Percentiles rank a stretch among this genome's conserved stretches.
Evolutionary conservation across 2,797 vertebrate species (phyloP).

Genomic region (Phylloscopus collybita): DNA sequence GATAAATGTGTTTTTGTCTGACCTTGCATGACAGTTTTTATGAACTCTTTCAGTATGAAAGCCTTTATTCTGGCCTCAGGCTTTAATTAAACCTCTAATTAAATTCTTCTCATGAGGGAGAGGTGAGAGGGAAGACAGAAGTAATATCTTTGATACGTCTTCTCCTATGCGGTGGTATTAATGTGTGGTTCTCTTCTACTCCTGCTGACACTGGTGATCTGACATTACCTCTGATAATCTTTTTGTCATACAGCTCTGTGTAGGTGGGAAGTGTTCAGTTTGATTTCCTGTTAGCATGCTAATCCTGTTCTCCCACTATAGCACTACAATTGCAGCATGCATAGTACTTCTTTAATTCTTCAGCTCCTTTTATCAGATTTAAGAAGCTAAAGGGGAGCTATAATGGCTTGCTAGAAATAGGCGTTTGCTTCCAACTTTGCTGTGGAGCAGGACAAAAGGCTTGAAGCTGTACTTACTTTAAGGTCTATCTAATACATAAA

Average conservation of each 20-base stretch:
- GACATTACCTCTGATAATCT: neutral
- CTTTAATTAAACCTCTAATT: slow-evolving; percentile 55
- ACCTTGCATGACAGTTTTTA: neutral
- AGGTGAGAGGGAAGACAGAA: neutral
- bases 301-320: neutral
- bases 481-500: neutral
- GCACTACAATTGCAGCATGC: neutral
- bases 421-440: neutral
- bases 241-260: neutral
- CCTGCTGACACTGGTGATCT: neutral
- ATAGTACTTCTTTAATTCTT: neutral
- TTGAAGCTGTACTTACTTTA: neutral
- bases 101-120: neutral
- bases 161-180: neutral
- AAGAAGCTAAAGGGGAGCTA: neutral
- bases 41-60: neutral
- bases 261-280: neutral
- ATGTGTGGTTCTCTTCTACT: neutral
- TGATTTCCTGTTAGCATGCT: neutral
- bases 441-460: neutral
- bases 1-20: neutral
- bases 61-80: neutral
- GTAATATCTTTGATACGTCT: neutral
- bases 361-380: neutral
- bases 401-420: neutral